These are phyloP conservation scores for Lonchura striata DNA, from an alignment of 2,113 vertebrate species.

Conservation along the genomic window DNA sequence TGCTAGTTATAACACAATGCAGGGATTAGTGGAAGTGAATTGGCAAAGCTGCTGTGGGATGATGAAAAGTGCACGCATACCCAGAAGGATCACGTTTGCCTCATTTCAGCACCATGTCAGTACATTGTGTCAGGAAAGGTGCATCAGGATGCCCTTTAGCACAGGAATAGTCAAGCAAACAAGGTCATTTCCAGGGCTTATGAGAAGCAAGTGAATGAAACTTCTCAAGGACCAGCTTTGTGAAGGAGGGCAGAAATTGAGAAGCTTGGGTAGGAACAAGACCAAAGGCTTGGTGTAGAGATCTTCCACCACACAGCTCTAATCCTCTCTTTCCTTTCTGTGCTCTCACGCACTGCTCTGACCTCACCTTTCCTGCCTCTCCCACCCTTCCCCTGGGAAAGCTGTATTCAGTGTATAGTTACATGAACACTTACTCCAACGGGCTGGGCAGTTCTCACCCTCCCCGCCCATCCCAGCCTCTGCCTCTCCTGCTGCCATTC, in stretches of 20 bases:
- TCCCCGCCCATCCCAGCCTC: background rate
- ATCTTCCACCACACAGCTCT: background rate
- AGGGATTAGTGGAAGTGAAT: constrained; percentile 29
- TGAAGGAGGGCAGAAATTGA: background rate
- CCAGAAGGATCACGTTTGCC: constrained; percentile 14
- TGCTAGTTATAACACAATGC: constrained; percentile 28
- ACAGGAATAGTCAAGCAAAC: constrained; percentile 13
- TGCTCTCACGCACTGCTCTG: constrained; percentile 11
- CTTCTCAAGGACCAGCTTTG: background rate
- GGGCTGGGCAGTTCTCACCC: background rate
- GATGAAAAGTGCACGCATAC: background rate
- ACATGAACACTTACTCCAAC: background rate
- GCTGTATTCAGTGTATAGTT: background rate
- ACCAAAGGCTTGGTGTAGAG: background rate
- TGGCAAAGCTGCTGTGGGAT: constrained; percentile 20
- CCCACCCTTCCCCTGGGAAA: constrained; percentile 21
- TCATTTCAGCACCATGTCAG: constrained; percentile 18
- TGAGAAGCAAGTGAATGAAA: background rate
- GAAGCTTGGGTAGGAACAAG: background rate
- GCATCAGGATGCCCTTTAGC: constrained; percentile 16
- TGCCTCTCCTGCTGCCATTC: background rate
- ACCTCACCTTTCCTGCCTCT: constrained; percentile 44
- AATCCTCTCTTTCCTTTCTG: constrained; percentile 34
- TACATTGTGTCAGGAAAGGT: constrained; percentile 6
- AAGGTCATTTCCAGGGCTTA: background rate